Evolutionary conservation across 2,888 invertebrate species (phyloP).

Genomic region (Phania funesta): DNA sequence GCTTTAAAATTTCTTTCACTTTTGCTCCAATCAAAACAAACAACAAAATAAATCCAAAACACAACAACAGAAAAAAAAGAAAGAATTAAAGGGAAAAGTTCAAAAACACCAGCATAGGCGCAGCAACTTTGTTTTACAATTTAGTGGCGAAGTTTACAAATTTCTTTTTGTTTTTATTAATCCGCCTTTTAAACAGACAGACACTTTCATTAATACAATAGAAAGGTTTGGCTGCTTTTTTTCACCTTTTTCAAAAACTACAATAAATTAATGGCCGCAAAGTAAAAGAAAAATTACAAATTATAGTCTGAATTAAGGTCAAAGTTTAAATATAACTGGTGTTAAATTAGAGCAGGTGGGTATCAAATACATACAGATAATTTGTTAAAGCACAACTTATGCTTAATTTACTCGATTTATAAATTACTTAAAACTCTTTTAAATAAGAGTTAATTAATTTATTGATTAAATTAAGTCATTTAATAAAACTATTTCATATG

Average conservation of each 20-base stretch:
- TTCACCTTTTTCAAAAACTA: not conserved
- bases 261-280: conserved; percentile 13
- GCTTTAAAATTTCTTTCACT: not conserved
- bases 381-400: too few species aligned
- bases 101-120: conserved; percentile 15
- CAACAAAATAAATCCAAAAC: not conserved
- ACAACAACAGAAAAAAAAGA: not conserved
- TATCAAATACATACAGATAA: too few species aligned
- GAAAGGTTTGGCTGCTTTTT: conserved; percentile 23
- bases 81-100: not conserved
- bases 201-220: not conserved
- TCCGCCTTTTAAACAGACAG: not conserved
- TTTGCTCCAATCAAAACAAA: not conserved
- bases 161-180: not conserved
- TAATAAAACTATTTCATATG: too few species aligned
- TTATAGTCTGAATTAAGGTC: conserved; percentile 20
- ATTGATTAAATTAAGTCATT: too few species aligned
- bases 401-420: too few species aligned
- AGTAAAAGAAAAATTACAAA: not conserved
- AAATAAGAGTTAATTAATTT: too few species aligned
- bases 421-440: too few species aligned
- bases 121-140: conserved; percentile 21
- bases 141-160: not conserved
- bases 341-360: conserved; percentile 22
- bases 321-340: conserved; percentile 41